Percentiles rank a stretch among this genome's conserved stretches.
Evolutionary conservation across 2,113 vertebrate genomes (phyloP).

Genomic region (Brachionichthys hirsutus): DNA sequence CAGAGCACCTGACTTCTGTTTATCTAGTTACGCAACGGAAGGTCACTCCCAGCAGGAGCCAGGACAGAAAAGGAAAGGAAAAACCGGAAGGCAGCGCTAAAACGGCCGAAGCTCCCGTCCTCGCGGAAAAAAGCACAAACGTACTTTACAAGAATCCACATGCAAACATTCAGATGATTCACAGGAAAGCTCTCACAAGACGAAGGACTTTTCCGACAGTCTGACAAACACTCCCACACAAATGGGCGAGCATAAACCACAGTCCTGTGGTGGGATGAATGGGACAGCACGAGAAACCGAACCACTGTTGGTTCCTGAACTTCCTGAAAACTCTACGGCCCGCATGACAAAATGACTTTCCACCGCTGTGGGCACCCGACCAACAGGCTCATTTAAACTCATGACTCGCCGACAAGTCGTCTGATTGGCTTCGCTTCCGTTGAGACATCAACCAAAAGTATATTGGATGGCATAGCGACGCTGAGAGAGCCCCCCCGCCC

Average conservation of each 20-base stretch:
- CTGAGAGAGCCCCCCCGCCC: conserved; percentile 6
- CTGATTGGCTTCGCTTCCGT: conserved; percentile 1
- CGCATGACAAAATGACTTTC: conserved; percentile 50
- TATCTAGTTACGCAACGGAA: conserved; percentile 67
- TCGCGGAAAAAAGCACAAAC: background rate
- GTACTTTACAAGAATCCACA: too few relatives aligned
- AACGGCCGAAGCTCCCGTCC: conserved; percentile 25
- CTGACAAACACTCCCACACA: conserved; percentile 50
- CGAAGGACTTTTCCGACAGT: conserved; percentile 4
- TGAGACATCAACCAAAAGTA: background rate
- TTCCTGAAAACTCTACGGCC: conserved; percentile 44
- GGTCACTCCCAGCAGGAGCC: conserved; percentile 17
- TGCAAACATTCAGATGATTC: too few relatives aligned
- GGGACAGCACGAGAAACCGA: conserved; percentile 49
- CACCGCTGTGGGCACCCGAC: conserved; percentile 11
- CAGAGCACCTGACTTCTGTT: conserved; percentile 52
- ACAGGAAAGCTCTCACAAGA: background rate
- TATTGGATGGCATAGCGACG: background rate
- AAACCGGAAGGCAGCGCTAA: conserved; percentile 1
- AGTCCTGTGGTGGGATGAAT: conserved; percentile 62
- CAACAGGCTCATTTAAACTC: conserved; percentile 36
- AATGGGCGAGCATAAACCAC: conserved; percentile 43
- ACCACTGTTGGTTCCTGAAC: conserved; percentile 49
- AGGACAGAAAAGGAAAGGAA: background rate
- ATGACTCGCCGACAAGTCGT: conserved; percentile 32